A percentile compares a stretch with the other conserved stretches of the same genome.
These are phyloP conservation scores for Spodoptera picta DNA, from an alignment of 2,888 invertebrate genomes.

Conservation along the genomic window DNA sequence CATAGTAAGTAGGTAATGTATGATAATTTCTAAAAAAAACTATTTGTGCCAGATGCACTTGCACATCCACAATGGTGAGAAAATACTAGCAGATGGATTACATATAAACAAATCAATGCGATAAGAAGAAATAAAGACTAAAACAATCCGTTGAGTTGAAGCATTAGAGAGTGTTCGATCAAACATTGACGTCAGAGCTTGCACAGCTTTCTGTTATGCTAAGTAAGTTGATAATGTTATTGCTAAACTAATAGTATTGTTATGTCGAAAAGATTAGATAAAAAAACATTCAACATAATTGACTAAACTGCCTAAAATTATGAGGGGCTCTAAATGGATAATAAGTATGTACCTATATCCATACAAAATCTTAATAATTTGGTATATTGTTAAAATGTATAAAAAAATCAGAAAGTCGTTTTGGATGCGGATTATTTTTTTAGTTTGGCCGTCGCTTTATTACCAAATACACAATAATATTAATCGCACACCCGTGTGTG, in stretches of 20 bases:
- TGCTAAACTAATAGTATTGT: constrained; percentile 45
- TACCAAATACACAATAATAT: constrained; percentile 5
- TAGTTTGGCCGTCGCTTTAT: constrained; percentile 9
- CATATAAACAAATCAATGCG: not conserved
- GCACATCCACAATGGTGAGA: not conserved
- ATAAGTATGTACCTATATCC: no score
- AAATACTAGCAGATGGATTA: not conserved
- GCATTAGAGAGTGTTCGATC: constrained; percentile 45
- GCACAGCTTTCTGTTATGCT: constrained; percentile 57
- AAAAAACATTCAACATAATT: constrained; percentile 32
- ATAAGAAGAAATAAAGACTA: constrained; percentile 24
- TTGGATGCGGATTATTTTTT: not conserved
- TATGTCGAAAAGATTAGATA: constrained; percentile 50
- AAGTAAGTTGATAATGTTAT: constrained; percentile 48
- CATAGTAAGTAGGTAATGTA: constrained; percentile 23
- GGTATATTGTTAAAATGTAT: not conserved
- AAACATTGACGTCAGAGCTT: constrained; percentile 62
- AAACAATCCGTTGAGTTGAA: constrained; percentile 19
- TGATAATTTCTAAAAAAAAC: constrained; percentile 9
- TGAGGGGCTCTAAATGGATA: not conserved
- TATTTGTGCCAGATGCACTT: not conserved
- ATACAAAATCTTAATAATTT: no score
- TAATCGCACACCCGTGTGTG: constrained; percentile 1
- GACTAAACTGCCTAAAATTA: constrained; percentile 14
- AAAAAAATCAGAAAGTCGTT: constrained; percentile 1